Percentiles rank a stretch among this genome's conserved stretches.
phyloP scores from a whole-genome alignment of 2,888 invertebrate species.

The Andrena fulva region DNA sequence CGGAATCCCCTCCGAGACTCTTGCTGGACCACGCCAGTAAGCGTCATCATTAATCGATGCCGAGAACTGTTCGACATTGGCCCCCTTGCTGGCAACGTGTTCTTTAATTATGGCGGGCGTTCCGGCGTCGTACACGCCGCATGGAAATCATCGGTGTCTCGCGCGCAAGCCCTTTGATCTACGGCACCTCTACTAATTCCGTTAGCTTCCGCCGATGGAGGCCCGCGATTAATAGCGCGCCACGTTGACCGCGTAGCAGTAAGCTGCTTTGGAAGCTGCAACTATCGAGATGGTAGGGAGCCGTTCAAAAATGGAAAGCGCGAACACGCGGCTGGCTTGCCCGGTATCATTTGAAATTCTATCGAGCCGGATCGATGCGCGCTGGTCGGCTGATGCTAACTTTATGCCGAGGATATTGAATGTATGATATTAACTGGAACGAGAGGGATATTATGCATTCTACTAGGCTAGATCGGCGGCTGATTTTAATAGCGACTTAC shows the following conservation, averaged over 20 bases:
- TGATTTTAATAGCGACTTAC: background rate
- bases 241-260: background rate
- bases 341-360: slow-evolving; percentile 41
- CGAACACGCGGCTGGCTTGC: background rate
- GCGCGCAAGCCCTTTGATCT: slow-evolving; percentile 3
- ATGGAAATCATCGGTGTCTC: slow-evolving; percentile 32
- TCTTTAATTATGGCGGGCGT: slow-evolving; percentile 29
- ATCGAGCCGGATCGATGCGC: slow-evolving; percentile 36
- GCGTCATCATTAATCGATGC: slow-evolving; percentile 36
- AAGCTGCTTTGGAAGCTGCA: slow-evolving; percentile 1
- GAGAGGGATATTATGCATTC: slow-evolving; percentile 38
- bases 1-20: background rate
- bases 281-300: background rate
- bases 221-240: slow-evolving; percentile 19
- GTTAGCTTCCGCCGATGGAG: slow-evolving; percentile 23
- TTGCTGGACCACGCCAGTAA: background rate
- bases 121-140: slow-evolving; percentile 10
- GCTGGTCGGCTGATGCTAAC: slow-evolving; percentile 39
- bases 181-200: slow-evolving; percentile 26
- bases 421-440: slow-evolving; percentile 24
- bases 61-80: slow-evolving; percentile 15
- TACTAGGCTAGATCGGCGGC: slow-evolving; percentile 17
- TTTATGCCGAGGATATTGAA: slow-evolving; percentile 47
- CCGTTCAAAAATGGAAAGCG: slow-evolving; percentile 20
- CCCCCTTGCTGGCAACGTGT: background rate